Evolutionary conservation across 2,888 invertebrate species (phyloP).

Genomic region (Labia minor): DNA sequence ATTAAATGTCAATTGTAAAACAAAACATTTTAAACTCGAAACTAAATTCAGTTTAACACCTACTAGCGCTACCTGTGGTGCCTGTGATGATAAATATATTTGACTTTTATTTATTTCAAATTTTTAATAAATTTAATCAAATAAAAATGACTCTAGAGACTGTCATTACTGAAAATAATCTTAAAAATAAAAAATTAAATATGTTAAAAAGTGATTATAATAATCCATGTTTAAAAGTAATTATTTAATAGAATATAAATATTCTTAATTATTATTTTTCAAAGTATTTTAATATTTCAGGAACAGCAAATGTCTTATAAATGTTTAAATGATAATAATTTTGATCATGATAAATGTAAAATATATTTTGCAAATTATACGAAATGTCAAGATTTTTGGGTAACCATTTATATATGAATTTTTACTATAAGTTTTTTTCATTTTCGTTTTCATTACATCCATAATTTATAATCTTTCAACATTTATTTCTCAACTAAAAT

Average conservation of each 20-base stretch:
- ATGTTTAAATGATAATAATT: constrained; percentile 59
- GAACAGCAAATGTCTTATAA: constrained; percentile 60
- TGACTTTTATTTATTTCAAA: no score
- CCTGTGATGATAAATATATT: no score
- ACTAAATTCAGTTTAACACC: no score
- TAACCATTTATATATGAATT: constrained; percentile 34
- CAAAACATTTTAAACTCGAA: no score
- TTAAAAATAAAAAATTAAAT: neutral
- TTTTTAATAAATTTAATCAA: no score
- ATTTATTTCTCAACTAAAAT: neutral
- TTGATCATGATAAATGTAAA: constrained; percentile 53
- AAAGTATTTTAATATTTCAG: constrained; percentile 38
- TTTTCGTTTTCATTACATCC: neutral
- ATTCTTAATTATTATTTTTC: neutral
- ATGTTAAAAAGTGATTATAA: constrained; percentile 24
- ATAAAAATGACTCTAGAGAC: no score
- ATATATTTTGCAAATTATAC: constrained; percentile 65
- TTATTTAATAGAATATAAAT: neutral
- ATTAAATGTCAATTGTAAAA: no score
- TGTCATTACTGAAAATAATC: no score
- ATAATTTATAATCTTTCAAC: neutral
- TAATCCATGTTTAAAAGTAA: constrained; percentile 41
- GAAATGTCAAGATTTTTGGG: constrained; percentile 74
- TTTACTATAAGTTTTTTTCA: neutral
- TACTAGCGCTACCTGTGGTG: no score